Evolutionary conservation across 2,888 invertebrate genomes (phyloP).

Genomic region (Hirtodrosophila histrioides): DNA sequence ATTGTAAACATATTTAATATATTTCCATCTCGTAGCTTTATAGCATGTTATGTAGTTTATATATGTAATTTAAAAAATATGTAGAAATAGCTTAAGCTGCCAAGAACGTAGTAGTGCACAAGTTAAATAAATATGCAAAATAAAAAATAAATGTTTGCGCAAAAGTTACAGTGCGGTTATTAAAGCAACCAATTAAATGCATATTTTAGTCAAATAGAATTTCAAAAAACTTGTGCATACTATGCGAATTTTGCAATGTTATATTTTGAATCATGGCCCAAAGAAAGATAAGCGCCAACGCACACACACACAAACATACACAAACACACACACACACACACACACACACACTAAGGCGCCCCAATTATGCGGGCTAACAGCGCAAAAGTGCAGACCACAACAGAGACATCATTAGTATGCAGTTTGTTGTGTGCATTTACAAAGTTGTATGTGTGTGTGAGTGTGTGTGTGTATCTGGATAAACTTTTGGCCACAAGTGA

Average conservation of each 20-base stretch:
- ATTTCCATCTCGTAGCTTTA: too few species aligned
- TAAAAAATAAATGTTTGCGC: slow-evolving; percentile 1
- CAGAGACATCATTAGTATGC: slow-evolving; percentile 63
- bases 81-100: too few species aligned
- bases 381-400: slow-evolving; percentile 54
- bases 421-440: slow-evolving; percentile 54
- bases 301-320: background rate
- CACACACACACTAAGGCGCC: slow-evolving; percentile 4
- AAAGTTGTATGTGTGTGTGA: slow-evolving; percentile 16
- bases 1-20: too few species aligned
- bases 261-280: slow-evolving; percentile 32
- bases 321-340: slow-evolving; percentile 1
- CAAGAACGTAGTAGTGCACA: too few species aligned
- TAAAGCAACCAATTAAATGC: slow-evolving; percentile 16
- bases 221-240: background rate
- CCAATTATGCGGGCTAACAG: slow-evolving; percentile 54
- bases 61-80: too few species aligned
- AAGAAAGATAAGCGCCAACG: slow-evolving; percentile 38
- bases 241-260: slow-evolving; percentile 1
- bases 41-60: too few species aligned
- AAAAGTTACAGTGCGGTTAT: background rate
- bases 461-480: background rate
- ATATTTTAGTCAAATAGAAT: slow-evolving; percentile 2
- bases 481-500: slow-evolving; percentile 53
- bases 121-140: too few species aligned